Conservation (phyloP, 2,888 invertebrate genomes). For the Synergus itoensis region DNA sequence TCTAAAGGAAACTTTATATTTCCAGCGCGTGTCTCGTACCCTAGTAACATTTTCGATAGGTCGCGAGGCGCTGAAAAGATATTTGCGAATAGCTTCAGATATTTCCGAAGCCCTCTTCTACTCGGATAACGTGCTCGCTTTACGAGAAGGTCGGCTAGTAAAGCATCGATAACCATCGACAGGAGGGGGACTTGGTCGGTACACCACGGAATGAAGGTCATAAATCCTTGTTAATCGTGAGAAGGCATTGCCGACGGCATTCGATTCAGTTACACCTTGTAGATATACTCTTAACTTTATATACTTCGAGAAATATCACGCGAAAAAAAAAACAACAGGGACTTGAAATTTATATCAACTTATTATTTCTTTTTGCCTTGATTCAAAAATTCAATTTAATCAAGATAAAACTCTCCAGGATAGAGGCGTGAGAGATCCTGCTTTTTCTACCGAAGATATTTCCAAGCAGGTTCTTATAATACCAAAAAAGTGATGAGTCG, state of each 20-base stretch:
- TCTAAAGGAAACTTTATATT: conserved; percentile 2
- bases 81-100: conserved; percentile 7
- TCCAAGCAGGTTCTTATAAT: background rate
- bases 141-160: conserved; percentile 38
- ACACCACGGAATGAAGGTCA: conserved; percentile 39
- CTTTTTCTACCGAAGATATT: background rate
- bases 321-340: conserved; percentile 6
- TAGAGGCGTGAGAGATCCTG: background rate
- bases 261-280: conserved; percentile 41
- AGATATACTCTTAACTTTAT: conserved; percentile 25
- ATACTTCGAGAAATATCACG: conserved; percentile 14
- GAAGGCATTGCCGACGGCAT: conserved; percentile 37
- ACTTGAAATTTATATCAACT: background rate
- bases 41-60: background rate
- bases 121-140: conserved; percentile 32
- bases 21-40: background rate
- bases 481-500: conserved; percentile 5
- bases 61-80: background rate
- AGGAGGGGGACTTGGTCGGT: conserved; percentile 31
- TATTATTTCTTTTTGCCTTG: background rate
- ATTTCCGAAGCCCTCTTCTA: conserved; percentile 4
- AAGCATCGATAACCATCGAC: conserved; percentile 40
- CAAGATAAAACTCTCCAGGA: background rate
- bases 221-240: conserved; percentile 41
- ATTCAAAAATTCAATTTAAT: background rate